Conservation (phyloP, 2,113 vertebrate species). For the Toxotes chatareus region DNA sequence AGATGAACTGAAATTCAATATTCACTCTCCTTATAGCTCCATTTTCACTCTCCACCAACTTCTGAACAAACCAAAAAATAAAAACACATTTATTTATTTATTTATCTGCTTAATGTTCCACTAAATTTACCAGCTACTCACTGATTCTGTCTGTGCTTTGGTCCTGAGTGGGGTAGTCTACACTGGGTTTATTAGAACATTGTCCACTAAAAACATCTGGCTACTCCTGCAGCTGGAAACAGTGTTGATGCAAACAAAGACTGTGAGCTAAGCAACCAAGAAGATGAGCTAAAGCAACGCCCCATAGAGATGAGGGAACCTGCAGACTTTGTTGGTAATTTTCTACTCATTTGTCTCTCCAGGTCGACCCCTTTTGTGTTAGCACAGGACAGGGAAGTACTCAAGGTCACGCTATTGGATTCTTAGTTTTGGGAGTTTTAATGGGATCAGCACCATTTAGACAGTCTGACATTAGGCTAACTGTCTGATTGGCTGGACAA, state of each 20-base stretch:
- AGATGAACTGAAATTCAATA: background rate
- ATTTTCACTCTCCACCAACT: background rate
- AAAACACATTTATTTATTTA: background rate
- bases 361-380: background rate
- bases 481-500: constrained; percentile 7
- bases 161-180: background rate
- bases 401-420: no score
- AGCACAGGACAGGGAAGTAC: background rate
- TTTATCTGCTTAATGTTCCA: background rate
- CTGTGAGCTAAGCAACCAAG: background rate
- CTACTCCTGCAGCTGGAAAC: background rate
- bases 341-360: no score
- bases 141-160: background rate
- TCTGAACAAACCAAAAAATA: no score
- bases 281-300: background rate
- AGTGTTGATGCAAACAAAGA: background rate
- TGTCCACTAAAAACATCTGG: background rate
- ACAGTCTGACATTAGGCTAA: background rate
- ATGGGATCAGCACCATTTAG: background rate
- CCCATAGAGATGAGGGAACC: background rate
- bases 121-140: background rate
- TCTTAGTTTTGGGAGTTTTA: background rate
- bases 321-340: no score
- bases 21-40: background rate
- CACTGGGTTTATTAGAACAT: background rate